phyloP scores from a whole-genome alignment of 2,888 invertebrate genomes.

The Macrophya annulata region DNA sequence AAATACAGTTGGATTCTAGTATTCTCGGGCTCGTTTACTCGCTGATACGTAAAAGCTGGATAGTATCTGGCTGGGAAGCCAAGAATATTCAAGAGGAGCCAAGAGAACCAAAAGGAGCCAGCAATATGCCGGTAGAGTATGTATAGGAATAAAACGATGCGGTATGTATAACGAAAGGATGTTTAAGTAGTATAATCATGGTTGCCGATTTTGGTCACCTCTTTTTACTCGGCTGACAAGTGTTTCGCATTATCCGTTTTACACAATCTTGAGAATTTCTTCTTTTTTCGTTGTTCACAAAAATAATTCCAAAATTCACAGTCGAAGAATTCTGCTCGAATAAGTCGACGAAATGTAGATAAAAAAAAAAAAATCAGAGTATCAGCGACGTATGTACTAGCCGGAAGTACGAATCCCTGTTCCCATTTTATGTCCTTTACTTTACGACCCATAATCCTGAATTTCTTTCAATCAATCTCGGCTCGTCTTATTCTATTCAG shows the following conservation, averaged over 20 bases:
- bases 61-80: conserved; percentile 71
- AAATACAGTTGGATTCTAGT: conserved; percentile 70
- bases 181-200: not conserved
- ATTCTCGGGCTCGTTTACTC: conserved; percentile 71
- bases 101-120: conserved; percentile 12
- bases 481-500: not conserved
- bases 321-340: not conserved
- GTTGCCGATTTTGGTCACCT: not conserved
- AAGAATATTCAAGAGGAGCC: conserved; percentile 62
- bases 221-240: not conserved
- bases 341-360: not conserved
- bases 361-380: not conserved
- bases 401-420: conserved; percentile 30
- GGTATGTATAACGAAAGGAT: not conserved
- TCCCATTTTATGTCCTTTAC: conserved; percentile 21
- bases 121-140: conserved; percentile 10
- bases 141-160: conserved; percentile 5
- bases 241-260: too few species aligned
- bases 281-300: too few species aligned
- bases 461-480: conserved; percentile 27
- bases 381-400: conserved; percentile 12
- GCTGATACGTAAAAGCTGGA: conserved; percentile 75
- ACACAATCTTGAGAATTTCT: not conserved
- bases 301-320: not conserved
- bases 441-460: conserved; percentile 5